Evolutionary conservation across 2,888 invertebrate genomes (phyloP).

Genomic region (Tetrapedia diversipes): DNA sequence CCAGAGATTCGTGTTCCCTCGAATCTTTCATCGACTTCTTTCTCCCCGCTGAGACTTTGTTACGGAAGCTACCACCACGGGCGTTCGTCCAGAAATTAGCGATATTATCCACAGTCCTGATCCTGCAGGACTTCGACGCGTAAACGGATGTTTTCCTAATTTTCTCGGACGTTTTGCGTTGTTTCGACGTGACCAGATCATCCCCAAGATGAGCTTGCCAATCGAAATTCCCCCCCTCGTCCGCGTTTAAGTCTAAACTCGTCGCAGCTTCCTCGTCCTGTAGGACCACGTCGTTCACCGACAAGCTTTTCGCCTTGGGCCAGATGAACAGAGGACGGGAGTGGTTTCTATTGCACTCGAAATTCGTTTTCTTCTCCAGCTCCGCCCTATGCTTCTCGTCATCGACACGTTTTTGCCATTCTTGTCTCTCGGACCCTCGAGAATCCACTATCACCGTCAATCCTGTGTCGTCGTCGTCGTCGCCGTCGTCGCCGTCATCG

Average conservation of each 20-base stretch:
- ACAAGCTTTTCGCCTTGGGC: conserved; percentile 34
- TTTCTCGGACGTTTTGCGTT: conserved; percentile 27
- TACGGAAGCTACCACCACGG: conserved; percentile 70
- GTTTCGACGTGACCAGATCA: not conserved
- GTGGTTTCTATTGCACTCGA: not conserved
- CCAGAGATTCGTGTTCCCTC: conserved; percentile 65
- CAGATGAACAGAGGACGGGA: conserved; percentile 19
- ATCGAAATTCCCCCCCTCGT: not conserved
- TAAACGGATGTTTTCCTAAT: conserved; percentile 42
- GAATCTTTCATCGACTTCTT: conserved; percentile 69
- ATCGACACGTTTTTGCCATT: not conserved
- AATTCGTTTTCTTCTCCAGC: not conserved
- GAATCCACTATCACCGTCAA: conserved; percentile 22
- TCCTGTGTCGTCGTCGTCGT: not conserved
- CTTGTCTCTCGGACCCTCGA: no score
- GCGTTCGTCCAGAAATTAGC: conserved; percentile 70
- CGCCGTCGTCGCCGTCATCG: no score
- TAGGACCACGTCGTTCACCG: conserved; percentile 43
- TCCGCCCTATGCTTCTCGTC: no score
- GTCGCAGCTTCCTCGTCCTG: conserved; percentile 19
- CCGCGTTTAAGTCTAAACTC: conserved; percentile 13
- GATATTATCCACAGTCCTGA: conserved; percentile 72
- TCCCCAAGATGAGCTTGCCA: not conserved
- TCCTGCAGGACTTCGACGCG: conserved; percentile 60
- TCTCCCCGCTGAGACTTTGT: conserved; percentile 61